Percentiles rank a stretch among this genome's conserved stretches.
phyloP scores from a whole-genome alignment of 2,888 invertebrate species.

The Helicoverpa assulta region DNA sequence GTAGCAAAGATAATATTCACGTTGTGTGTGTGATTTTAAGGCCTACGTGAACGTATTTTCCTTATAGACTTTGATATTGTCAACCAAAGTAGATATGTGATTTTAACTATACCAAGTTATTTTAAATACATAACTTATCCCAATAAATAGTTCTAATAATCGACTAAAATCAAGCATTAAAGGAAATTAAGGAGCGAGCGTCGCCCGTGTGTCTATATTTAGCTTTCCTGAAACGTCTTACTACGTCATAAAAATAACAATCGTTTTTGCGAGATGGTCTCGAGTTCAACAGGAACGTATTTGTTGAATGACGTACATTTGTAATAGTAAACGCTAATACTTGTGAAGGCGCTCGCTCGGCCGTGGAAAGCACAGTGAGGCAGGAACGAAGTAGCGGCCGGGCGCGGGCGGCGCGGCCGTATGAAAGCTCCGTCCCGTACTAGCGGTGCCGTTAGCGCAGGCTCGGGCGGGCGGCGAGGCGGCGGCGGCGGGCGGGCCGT shows the following conservation, averaged over 20 bases:
- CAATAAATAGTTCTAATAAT: conserved; percentile 9
- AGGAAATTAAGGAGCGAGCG: conserved; percentile 15
- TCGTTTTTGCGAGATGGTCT: conserved; percentile 24
- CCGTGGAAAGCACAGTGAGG: conserved; percentile 57
- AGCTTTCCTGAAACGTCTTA: conserved; percentile 21
- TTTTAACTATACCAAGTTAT: neutral
- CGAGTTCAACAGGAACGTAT: conserved; percentile 29
- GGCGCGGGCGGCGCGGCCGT: conserved; percentile 76
- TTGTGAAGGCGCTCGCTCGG: conserved; percentile 47
- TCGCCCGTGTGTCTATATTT: conserved; percentile 13
- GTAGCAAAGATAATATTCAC: conserved; percentile 1
- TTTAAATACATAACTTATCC: neutral
- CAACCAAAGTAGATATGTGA: conserved; percentile 12
- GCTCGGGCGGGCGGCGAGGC: conserved; percentile 87
- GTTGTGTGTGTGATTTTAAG: conserved; percentile 7
- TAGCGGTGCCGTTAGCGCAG: conserved; percentile 89
- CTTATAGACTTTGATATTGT: conserved; percentile 4
- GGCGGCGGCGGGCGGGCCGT: conserved; percentile 87
- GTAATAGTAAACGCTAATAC: conserved; percentile 48
- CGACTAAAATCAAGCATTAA: conserved; percentile 5
- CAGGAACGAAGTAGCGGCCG: conserved; percentile 67
- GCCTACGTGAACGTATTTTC: conserved; percentile 9
- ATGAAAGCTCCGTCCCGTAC: conserved; percentile 86
- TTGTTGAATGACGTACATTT: conserved; percentile 53
- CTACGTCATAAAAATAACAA: conserved; percentile 32